These are phyloP conservation scores for Poeciliopsis prolifica DNA, from an alignment of 2,113 vertebrate genomes.

Conservation along the genomic window DNA sequence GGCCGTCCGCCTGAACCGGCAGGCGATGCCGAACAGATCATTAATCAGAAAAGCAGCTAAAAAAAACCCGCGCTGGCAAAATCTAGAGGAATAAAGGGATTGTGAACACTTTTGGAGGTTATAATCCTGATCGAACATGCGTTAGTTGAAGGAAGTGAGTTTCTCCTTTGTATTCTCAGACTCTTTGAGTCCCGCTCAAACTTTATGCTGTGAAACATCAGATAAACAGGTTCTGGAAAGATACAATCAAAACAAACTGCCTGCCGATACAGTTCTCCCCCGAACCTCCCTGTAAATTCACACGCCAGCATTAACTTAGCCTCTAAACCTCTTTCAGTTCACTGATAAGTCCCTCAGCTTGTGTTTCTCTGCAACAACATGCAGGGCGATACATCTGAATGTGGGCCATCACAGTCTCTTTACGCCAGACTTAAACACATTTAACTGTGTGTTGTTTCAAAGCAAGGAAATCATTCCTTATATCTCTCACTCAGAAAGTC, in stretches of 20 bases:
- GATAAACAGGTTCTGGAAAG: slow-evolving; percentile 44
- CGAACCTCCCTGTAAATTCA: slow-evolving; percentile 17
- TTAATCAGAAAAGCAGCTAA: neutral
- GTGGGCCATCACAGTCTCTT: slow-evolving; percentile 34
- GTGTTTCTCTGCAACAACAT: slow-evolving; percentile 16
- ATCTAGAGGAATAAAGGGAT: neutral
- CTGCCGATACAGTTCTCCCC: slow-evolving; percentile 45
- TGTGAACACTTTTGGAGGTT: neutral
- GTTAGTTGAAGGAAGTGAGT: slow-evolving; percentile 20
- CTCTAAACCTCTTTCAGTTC: slow-evolving; percentile 51
- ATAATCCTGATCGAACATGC: neutral
- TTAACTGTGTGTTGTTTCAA: slow-evolving; percentile 31
- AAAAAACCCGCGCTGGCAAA: no score
- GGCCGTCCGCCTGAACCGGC: neutral
- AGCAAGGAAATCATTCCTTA: slow-evolving; percentile 40
- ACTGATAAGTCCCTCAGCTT: slow-evolving; percentile 44
- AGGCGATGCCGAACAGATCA: neutral
- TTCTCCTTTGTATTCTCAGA: neutral
- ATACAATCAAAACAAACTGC: slow-evolving; percentile 24
- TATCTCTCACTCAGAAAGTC: slow-evolving; percentile 36
- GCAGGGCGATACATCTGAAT: slow-evolving; percentile 23
- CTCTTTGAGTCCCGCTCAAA: slow-evolving; percentile 19
- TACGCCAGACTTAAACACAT: slow-evolving; percentile 45
- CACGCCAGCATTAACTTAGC: slow-evolving; percentile 51
- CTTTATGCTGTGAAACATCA: slow-evolving; percentile 5